phyloP scores from a whole-genome alignment of 1,140 invertebrate species.

The Oryzaephilus surinamensis region DNA sequence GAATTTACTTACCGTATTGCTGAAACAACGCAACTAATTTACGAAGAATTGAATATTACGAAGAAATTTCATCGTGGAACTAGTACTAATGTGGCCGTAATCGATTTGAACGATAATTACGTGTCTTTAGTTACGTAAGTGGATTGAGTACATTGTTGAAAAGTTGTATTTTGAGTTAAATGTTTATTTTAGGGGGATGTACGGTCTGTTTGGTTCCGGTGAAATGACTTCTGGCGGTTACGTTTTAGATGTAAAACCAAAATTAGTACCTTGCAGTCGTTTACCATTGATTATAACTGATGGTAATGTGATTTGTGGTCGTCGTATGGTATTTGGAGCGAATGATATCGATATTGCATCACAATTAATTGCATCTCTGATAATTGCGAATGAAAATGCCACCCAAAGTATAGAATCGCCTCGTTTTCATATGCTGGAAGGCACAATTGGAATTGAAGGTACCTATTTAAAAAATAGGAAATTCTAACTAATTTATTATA shows the following conservation, averaged over 20 bases:
- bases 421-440: constrained; percentile 27
- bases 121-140: constrained; percentile 60
- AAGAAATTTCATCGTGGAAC: constrained; percentile 35
- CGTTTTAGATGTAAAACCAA: constrained; percentile 31
- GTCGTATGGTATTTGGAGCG: constrained; percentile 34
- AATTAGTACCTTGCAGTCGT: constrained; percentile 17
- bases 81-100: constrained; percentile 48
- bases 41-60: constrained; percentile 30
- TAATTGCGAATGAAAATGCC: constrained; percentile 28
- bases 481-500: too few relatives aligned
- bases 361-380: constrained; percentile 31
- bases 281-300: constrained; percentile 36
- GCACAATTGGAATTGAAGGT: constrained; percentile 31
- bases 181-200: constrained; percentile 40
- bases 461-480: too few relatives aligned
- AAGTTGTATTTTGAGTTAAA: constrained; percentile 2
- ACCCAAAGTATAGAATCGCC: constrained; percentile 31
- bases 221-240: constrained; percentile 39
- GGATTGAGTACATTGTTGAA: constrained; percentile 1
- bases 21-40: constrained; percentile 21
- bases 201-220: constrained; percentile 41
- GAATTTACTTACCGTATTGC: constrained; percentile 24
- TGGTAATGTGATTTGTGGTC: constrained; percentile 33
- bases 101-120: constrained; percentile 57
- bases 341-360: constrained; percentile 32